A percentile compares a stretch with the other conserved stretches of the same genome.
Conservation (phyloP, 2,113 vertebrate species). For the Zingel zingel region DNA sequence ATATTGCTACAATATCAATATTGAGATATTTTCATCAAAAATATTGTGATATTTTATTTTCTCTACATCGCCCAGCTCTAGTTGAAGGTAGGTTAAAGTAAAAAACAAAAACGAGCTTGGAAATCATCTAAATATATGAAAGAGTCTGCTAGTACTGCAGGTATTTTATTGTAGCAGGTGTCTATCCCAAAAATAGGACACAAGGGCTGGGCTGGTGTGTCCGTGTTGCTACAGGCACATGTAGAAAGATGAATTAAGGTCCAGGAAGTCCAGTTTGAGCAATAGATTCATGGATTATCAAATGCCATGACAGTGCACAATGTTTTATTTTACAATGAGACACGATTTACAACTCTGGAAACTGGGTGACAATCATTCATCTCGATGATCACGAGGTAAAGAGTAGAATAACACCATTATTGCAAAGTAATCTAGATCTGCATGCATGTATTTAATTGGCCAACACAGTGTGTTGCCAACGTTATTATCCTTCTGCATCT, state of each 20-base stretch:
- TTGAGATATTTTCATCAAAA: too few relatives aligned
- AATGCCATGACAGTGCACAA: not conserved
- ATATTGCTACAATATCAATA: too few relatives aligned
- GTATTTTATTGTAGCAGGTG: not conserved
- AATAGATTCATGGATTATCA: not conserved
- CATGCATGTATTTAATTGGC: not conserved
- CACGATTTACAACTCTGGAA: not conserved
- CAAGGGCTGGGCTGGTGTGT: not conserved
- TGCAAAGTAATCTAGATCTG: not conserved
- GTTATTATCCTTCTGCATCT: not conserved
- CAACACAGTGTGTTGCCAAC: not conserved
- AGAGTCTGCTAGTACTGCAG: not conserved
- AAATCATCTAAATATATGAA: not conserved
- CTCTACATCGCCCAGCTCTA: too few relatives aligned
- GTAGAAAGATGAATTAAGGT: not conserved
- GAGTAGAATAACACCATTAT: not conserved
- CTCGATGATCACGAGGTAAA: not conserved
- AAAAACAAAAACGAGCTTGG: not conserved
- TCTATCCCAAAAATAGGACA: not conserved
- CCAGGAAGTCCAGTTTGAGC: not conserved
- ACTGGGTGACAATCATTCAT: not conserved
- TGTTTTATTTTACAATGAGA: not conserved
- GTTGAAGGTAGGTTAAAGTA: not conserved
- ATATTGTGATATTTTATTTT: too few relatives aligned
- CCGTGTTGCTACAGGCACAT: not conserved